phyloP scores from a whole-genome alignment of 37 sponge, comb jelly and placozoan genomes.

The Spongilla lacustris region DNA sequence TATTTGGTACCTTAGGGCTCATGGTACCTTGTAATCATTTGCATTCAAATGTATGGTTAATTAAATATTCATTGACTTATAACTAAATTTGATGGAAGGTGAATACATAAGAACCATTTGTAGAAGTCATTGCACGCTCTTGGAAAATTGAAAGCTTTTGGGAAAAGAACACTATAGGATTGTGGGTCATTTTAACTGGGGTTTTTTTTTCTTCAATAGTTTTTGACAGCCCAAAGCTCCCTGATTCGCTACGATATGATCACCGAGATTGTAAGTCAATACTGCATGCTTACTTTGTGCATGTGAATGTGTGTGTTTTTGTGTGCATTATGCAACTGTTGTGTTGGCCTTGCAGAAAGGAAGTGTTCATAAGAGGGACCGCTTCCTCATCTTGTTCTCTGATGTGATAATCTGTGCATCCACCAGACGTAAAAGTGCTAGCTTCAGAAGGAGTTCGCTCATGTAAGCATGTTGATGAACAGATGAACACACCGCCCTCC shows the following conservation, averaged over 20 bases:
- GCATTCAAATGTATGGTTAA: too few species aligned
- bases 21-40: too few species aligned
- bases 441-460: constrained; percentile 47
- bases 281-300: neutral
- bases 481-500: neutral
- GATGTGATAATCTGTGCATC: constrained; percentile 73
- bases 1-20: too few species aligned
- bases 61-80: too few species aligned
- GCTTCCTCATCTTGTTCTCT: constrained; percentile 68
- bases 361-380: constrained; percentile 59
- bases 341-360: constrained; percentile 34
- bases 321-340: neutral
- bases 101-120: too few species aligned
- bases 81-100: too few species aligned
- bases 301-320: constrained; percentile 23
- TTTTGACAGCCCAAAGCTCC: constrained; percentile 33
- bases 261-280: constrained; percentile 72
- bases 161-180: too few species aligned
- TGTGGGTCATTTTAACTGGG: too few species aligned
- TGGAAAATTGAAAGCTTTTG: too few species aligned
- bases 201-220: constrained; percentile 9
- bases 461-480: constrained; percentile 6
- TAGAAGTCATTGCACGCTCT: too few species aligned
- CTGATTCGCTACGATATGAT: constrained; percentile 67
- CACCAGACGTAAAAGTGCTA: constrained; percentile 60